These are phyloP conservation scores for Emydura subglobosa DNA, from an alignment of 2,113 vertebrate genomes.

Conservation along the genomic window DNA sequence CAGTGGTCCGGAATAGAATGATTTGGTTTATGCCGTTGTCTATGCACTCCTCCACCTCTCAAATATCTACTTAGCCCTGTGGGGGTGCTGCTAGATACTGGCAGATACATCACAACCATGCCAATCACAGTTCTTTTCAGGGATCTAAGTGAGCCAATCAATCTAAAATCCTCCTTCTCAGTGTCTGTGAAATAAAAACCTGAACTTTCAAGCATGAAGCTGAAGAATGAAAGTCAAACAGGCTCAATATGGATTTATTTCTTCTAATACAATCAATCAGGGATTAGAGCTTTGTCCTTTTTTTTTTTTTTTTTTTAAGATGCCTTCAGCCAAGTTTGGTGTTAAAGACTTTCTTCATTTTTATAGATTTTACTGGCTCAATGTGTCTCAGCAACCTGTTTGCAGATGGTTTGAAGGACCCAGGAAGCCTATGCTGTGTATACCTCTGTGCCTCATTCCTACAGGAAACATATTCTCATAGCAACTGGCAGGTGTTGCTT, in stretches of 20 bases:
- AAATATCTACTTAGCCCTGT: neutral
- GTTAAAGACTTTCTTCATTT: neutral
- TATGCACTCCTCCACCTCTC: neutral
- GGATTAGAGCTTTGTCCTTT: neutral
- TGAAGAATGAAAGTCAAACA: conserved; percentile 27
- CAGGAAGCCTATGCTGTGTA: neutral
- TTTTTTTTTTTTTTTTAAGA: conserved; percentile 10
- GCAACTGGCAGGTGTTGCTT: neutral
- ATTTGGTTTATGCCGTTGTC: neutral
- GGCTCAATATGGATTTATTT: conserved; percentile 31
- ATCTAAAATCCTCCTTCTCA: conserved; percentile 17
- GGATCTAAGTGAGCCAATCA: conserved; percentile 26
- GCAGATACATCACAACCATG: neutral
- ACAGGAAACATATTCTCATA: neutral
- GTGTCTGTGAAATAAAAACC: neutral
- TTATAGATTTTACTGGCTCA: neutral
- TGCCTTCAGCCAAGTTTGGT: neutral
- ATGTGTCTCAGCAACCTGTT: neutral
- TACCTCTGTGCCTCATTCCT: neutral
- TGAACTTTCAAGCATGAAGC: conserved; percentile 12
- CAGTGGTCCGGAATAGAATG: neutral
- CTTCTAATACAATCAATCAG: neutral
- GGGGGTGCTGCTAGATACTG: conserved; percentile 24
- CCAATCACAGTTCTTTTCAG: conserved; percentile 7
- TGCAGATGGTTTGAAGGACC: neutral